Evolutionary conservation across 2,113 vertebrate genomes (phyloP), one percentile per base, ranked within the genome.

Genomic region (Shinisaurus crocodilurus): DNA sequence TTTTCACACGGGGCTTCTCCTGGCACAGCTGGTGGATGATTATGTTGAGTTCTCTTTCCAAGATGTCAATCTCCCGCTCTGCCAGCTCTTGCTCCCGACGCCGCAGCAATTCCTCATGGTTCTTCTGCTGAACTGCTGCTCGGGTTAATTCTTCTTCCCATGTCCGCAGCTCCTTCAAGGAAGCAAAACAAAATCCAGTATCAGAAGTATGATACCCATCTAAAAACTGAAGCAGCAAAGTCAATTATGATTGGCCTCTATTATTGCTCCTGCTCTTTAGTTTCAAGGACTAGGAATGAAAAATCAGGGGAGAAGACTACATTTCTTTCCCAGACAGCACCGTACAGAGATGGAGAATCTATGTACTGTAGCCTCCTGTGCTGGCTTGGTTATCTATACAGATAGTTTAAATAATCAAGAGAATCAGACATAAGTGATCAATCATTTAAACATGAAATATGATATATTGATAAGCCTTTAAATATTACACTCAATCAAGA

Each of bases 1-100:
- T 98, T 96, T 99, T 99, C 91, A 99, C 98, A 0, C 97, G 98
- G 40, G 99, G 99, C 95, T 99, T 99, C 94, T 99, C 99, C 96
- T 98, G 98, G 97, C 99, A 99, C 82, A 99, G 97, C 96, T 99
- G 99, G 97, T 99, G 99, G 92, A 99, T 99, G 96, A 99, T 99
- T 95, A 99, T 98, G 95, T 99, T 99, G 91, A 99, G 98, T 89
- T 99, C 99, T 13, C 99, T 96, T 81, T 99, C 99, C 94, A 99
- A 96, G 94, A 99, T 99, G 95, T 99, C 98, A 60, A 99, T 99
- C 96, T 99, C 99, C 0, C 99, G 95, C 93, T 99, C 99, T 0
- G 99, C 99, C 92, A 99, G 97, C 77, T 99, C 99, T 95, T 99
- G 99, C 90, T 99, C 99, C 3, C 99, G 97, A 74, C 98, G 98